Evolutionary conservation across 2,888 invertebrate genomes (phyloP).

Genomic region (Brenthis ino): DNA sequence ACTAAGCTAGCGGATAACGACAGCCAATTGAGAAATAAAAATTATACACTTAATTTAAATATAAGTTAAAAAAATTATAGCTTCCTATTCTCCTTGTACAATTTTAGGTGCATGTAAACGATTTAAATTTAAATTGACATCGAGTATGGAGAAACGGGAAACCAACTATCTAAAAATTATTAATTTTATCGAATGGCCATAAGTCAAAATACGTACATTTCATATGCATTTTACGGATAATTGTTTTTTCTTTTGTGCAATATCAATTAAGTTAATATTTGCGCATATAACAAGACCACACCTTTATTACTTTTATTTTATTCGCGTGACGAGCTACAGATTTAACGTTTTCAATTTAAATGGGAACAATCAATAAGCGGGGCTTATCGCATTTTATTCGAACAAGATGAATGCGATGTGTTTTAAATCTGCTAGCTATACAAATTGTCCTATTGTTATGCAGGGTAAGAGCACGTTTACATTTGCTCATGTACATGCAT

Average conservation of each 20-base stretch:
- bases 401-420: conserved; percentile 68
- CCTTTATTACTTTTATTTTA: conserved; percentile 62
- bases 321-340: conserved; percentile 63
- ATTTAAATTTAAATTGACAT: neutral
- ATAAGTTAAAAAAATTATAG: neutral
- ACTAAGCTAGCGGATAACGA: conserved; percentile 38
- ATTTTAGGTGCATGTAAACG: neutral
- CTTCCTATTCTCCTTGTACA: neutral
- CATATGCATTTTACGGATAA: neutral
- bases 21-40: conserved; percentile 31
- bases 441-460: conserved; percentile 65
- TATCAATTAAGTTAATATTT: conserved; percentile 33
- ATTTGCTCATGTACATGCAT: conserved; percentile 19
- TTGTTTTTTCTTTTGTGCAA: conserved; percentile 6
- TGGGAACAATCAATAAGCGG: conserved; percentile 71
- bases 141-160: too few relatives aligned
- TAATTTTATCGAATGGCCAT: too few relatives aligned
- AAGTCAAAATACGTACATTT: too few relatives aligned
- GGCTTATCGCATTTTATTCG: conserved; percentile 70
- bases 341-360: conserved; percentile 70
- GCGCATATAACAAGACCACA: conserved; percentile 39
- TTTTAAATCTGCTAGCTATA: conserved; percentile 70
- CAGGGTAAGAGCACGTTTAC: conserved; percentile 41
- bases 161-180: too few relatives aligned
- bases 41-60: conserved; percentile 21